A percentile compares a stretch with the other conserved stretches of the same genome.
Conservation (phyloP, 2,888 invertebrate genomes). For the Stictocephala bisonia region DNA sequence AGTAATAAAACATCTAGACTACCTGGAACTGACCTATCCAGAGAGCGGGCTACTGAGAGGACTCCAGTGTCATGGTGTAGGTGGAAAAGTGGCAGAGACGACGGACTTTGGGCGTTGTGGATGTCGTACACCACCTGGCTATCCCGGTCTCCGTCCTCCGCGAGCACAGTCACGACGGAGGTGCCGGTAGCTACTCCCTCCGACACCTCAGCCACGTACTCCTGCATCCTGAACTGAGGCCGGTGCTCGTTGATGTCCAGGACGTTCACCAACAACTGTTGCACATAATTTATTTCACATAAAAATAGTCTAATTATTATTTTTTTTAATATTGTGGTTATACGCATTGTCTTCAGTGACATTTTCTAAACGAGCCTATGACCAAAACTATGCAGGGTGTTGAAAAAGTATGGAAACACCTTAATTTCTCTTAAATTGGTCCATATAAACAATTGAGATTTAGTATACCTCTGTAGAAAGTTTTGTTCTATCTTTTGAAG, state of each 20-base stretch:
- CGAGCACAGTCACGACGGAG: slow-evolving; percentile 72
- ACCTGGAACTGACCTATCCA: slow-evolving; percentile 71
- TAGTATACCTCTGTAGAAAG: too few relatives aligned
- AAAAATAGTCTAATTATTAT: too few relatives aligned
- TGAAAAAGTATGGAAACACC: too few relatives aligned
- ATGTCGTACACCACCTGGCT: slow-evolving; percentile 83
- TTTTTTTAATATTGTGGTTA: too few relatives aligned
- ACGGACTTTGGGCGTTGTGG: slow-evolving; percentile 79
- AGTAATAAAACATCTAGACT: slow-evolving; percentile 15
- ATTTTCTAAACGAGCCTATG: too few relatives aligned
- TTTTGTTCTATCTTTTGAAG: too few relatives aligned
- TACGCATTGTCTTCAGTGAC: too few relatives aligned
- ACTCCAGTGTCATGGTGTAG: slow-evolving; percentile 84
- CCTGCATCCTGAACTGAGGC: slow-evolving; percentile 78
- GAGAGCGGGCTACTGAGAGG: slow-evolving; percentile 75
- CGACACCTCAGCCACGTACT: slow-evolving; percentile 80
- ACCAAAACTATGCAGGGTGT: too few relatives aligned
- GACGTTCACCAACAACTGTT: slow-evolving; percentile 78
- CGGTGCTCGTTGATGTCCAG: slow-evolving; percentile 89
- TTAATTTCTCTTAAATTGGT: too few relatives aligned
- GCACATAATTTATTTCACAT: too few relatives aligned
- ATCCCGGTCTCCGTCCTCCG: slow-evolving; percentile 71
- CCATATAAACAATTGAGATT: too few relatives aligned
- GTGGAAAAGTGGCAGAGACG: slow-evolving; percentile 79
- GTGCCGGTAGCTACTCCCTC: slow-evolving; percentile 71